phyloP scores from a whole-genome alignment of 1,140 invertebrate species.

The Magallana gigas region DNA sequence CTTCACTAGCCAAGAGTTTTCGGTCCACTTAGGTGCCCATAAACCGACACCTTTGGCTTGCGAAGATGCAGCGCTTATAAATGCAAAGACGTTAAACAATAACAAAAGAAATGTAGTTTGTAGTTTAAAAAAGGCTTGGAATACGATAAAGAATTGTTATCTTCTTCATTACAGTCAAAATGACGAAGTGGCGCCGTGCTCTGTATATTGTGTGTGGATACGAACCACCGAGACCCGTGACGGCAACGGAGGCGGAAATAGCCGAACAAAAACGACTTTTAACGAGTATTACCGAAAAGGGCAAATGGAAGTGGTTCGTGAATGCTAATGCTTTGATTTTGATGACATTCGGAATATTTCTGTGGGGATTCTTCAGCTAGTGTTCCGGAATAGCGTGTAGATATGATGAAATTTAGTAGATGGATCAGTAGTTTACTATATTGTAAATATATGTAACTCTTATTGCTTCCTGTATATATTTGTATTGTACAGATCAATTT shows the following conservation, averaged over 20 bases:
- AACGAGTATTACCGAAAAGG: slow-evolving; percentile 69
- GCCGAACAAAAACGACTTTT: slow-evolving; percentile 56
- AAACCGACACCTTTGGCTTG: too few species aligned
- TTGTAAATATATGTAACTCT: too few species aligned
- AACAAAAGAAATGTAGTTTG: too few species aligned
- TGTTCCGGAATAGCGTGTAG: background rate
- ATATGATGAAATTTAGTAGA: too few species aligned
- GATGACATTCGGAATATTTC: slow-evolving; percentile 72
- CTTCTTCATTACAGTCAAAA: slow-evolving; percentile 22
- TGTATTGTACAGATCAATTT: too few species aligned
- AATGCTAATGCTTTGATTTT: slow-evolving; percentile 73
- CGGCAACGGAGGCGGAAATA: slow-evolving; percentile 64
- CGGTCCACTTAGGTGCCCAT: too few species aligned
- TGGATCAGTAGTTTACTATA: too few species aligned
- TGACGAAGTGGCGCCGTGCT: slow-evolving; percentile 61
- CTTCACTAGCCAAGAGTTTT: too few species aligned
- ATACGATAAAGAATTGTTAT: background rate
- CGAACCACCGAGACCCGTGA: slow-evolving; percentile 61
- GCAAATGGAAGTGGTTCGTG: slow-evolving; percentile 69
- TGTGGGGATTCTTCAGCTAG: slow-evolving; percentile 72
- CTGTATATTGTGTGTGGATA: slow-evolving; percentile 71
- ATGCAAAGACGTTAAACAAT: too few species aligned
- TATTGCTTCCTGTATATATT: too few species aligned
- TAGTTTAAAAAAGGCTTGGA: too few species aligned
- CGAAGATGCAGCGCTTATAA: too few species aligned